These are phyloP conservation scores for Lochmaea capreae DNA, from an alignment of 2,888 invertebrate species.

Conservation along the genomic window DNA sequence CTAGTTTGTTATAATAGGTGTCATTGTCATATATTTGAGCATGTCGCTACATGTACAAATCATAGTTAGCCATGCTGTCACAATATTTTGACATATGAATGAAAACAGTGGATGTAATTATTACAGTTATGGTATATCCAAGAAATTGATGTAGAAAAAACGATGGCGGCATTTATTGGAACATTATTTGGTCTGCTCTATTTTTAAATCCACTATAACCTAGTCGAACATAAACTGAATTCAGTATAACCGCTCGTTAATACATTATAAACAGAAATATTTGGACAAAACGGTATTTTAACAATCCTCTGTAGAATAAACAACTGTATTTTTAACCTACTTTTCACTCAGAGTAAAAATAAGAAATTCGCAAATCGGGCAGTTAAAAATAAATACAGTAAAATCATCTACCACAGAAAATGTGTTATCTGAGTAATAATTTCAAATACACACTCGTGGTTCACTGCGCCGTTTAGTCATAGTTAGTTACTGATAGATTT, in stretches of 20 bases:
- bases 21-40: too few species aligned
- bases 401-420: constrained; percentile 11
- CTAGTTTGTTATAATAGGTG: too few species aligned
- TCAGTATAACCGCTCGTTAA: not conserved
- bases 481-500: too few species aligned
- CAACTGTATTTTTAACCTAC: constrained; percentile 31
- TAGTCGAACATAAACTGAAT: not conserved
- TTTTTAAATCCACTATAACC: not conserved
- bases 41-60: too few species aligned
- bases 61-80: too few species aligned
- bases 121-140: too few species aligned
- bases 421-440: constrained; percentile 15
- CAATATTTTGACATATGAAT: too few species aligned
- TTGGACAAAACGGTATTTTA: not conserved
- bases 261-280: not conserved
- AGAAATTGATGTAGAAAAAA: too few species aligned
- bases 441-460: constrained; percentile 15
- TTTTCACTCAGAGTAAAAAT: constrained; percentile 27
- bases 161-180: not conserved
- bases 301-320: constrained; percentile 9
- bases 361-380: constrained; percentile 30
- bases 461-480: constrained; percentile 4
- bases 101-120: too few species aligned
- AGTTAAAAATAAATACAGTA: constrained; percentile 28
- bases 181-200: not conserved